Evolutionary conservation across 2,113 vertebrate species (phyloP), one percentile per base, ranked within the genome.

Genomic region (Brachypteracias leptosomus): DNA sequence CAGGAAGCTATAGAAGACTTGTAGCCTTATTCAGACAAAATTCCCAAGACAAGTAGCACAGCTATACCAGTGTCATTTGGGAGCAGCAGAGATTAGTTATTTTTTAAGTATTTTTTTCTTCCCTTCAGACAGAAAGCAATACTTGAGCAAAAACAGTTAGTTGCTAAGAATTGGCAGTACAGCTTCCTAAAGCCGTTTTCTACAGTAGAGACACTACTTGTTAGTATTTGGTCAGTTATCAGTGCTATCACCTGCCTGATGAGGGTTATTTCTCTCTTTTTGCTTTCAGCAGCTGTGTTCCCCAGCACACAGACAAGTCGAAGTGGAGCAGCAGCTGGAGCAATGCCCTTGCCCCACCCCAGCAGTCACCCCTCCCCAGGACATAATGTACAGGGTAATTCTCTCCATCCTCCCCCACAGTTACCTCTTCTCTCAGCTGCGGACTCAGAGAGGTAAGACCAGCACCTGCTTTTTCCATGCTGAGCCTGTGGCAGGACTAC

Each of bases 391-490:
- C 98, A 97, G 95, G 96, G 97, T 76, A 98, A 97, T 93, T 96
- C 98, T 72, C 96, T 98, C 92, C 96, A 98, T 95, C 92, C 97
- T 90, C 91, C 97, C 65, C 81, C 93, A n/a, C 97, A 98, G 93
- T 77, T 98, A 87, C 89, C 98, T 92, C 95, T 97, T 73, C 97
- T 98, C 46, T 16, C 97, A 93, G 94, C 97, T 92, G 95, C 24
- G 42, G 98, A 98, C 75, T 62, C 97, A 46, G 98, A 98, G 88
- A 98, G 98, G 98, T 98, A 98, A 97, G 98, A 93, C 59, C 61
- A 95, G 70, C 68, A 85, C 62, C 29, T 47, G 35, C 31, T 74
- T n/a, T 67, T 80, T 14, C 24, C n/a, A 38, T 1, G 1, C 31
- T 26, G 9, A 66, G 7, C 40, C 28, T 58, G 63, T 28, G 54